phyloP scores from a whole-genome alignment of 2,797 vertebrate genomes.

The Cyprinodon diabolis region DNA sequence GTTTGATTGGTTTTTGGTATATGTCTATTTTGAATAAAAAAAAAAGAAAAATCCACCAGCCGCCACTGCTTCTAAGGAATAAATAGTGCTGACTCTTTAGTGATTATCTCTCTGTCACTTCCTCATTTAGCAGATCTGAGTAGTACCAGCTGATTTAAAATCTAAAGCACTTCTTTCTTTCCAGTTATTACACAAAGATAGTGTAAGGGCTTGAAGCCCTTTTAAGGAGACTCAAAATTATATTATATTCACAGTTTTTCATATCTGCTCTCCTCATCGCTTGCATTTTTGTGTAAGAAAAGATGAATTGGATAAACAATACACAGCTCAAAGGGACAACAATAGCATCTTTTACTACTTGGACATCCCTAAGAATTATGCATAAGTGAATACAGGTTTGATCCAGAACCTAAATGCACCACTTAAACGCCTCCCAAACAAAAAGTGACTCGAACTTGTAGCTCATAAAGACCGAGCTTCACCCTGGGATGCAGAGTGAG shows the following conservation, averaged over 20 bases:
- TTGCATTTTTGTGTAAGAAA: not conserved
- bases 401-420: not conserved
- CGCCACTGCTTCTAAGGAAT: too few relatives aligned
- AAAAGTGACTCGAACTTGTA: too few relatives aligned
- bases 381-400: not conserved
- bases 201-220: not conserved
- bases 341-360: not conserved
- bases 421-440: not conserved
- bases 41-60: too few relatives aligned
- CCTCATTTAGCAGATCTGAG: not conserved
- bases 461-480: too few relatives aligned
- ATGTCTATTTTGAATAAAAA: too few relatives aligned
- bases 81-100: not conserved
- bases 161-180: not conserved
- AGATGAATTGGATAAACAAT: not conserved
- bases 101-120: not conserved
- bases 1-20: too few relatives aligned
- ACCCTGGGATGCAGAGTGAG: too few relatives aligned
- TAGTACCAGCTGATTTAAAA: not conserved
- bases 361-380: not conserved
- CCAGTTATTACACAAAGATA: not conserved
- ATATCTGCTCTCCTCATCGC: not conserved
- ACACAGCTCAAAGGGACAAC: not conserved
- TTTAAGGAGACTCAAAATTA: not conserved
- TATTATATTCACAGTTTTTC: too few relatives aligned